Conservation (phyloP, 2,797 vertebrate genomes). For the Acipenser oxyrinchus region DNA sequence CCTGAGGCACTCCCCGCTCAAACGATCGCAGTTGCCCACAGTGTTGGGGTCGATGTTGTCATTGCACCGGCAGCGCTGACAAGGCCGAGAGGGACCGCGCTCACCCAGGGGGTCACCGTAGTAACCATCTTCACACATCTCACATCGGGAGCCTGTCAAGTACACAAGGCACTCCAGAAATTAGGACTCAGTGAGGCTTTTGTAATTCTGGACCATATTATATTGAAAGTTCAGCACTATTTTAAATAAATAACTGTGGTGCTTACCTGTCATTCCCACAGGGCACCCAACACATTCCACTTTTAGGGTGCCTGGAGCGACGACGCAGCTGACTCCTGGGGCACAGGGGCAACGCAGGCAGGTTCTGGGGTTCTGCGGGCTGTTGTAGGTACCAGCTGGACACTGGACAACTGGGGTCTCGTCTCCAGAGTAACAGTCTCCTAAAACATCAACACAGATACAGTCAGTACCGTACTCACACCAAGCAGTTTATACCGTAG, state of each 20-base stretch:
- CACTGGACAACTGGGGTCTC: conserved; percentile 59
- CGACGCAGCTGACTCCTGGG: conserved; percentile 57
- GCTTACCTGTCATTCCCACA: conserved; percentile 65
- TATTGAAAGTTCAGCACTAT: too few relatives aligned
- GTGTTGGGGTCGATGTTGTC: conserved; percentile 56
- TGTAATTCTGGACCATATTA: too few relatives aligned
- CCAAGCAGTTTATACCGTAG: too few relatives aligned
- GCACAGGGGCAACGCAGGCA: conserved; percentile 74
- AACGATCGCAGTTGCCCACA: conserved; percentile 60
- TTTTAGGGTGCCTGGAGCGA: conserved; percentile 40
- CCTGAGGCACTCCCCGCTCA: conserved; percentile 65
- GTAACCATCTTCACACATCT: conserved; percentile 75
- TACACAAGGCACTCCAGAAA: not conserved
- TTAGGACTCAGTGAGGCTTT: too few relatives aligned
- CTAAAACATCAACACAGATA: conserved; percentile 34
- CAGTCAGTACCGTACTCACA: too few relatives aligned
- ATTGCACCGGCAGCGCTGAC: conserved; percentile 68
- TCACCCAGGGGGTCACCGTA: conserved; percentile 66
- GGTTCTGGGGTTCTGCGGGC: conserved; percentile 35
- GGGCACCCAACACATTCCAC: conserved; percentile 71
- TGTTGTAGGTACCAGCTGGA: conserved; percentile 63
- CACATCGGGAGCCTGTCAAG: conserved; percentile 65
- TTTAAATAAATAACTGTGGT: not conserved
- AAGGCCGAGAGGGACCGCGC: conserved; percentile 44
- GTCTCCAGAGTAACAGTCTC: conserved; percentile 83